Conservation (phyloP, 2,888 invertebrate genomes). For the Leptinotarsa haldemani region DNA sequence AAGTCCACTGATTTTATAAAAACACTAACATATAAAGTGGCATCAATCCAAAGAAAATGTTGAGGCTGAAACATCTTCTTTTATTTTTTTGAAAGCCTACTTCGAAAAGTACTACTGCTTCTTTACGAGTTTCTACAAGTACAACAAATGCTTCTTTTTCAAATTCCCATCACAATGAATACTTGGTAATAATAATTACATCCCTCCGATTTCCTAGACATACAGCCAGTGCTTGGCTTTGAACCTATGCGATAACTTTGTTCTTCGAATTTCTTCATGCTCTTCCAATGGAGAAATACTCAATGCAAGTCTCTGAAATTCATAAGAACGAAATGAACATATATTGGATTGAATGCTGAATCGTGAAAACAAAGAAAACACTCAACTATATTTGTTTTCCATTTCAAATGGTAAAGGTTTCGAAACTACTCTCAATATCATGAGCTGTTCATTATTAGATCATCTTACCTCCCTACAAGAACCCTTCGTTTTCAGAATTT, state of each 20-base stretch:
- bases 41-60: slow-evolving; percentile 19
- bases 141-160: no score
- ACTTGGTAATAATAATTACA: no score
- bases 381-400: no score
- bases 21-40: no score
- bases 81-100: neutral
- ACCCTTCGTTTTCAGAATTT: slow-evolving; percentile 75
- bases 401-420: no score
- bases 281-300: slow-evolving; percentile 76
- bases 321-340: neutral
- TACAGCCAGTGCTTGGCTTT: slow-evolving; percentile 77
- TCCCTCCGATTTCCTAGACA: slow-evolving; percentile 65
- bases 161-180: no score
- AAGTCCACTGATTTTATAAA: no score
- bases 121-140: no score
- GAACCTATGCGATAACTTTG: slow-evolving; percentile 73
- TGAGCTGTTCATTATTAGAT: neutral
- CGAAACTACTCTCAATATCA: neutral
- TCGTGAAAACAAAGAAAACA: no score
- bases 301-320: slow-evolving; percentile 72
- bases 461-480: slow-evolving; percentile 73
- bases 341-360: no score
- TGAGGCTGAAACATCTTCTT: slow-evolving; percentile 37
- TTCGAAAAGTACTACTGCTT: no score
- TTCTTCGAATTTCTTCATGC: slow-evolving; percentile 73